Percentiles rank a stretch among this genome's conserved stretches.
Conservation (phyloP, 1,140 invertebrate genomes). For the Drosophila truncata region DNA sequence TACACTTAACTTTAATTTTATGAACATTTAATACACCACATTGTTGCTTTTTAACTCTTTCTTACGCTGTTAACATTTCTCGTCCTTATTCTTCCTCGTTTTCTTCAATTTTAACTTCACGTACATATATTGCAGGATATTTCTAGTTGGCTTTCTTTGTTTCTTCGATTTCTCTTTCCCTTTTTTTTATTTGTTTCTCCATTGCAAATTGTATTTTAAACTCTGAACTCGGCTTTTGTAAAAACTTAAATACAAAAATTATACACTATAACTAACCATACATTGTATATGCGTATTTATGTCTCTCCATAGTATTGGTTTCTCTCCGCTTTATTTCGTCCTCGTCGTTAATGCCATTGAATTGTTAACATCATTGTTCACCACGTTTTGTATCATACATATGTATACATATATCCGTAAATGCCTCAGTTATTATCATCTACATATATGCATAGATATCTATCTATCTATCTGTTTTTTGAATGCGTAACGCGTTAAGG, state of each 20-base stretch:
- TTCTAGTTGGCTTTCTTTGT: constrained; percentile 57
- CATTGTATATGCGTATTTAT: constrained; percentile 57
- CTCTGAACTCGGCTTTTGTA: constrained; percentile 65
- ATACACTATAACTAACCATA: constrained; percentile 77
- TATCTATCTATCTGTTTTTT: constrained; percentile 46
- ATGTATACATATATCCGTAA: constrained; percentile 53
- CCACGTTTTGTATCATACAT: constrained; percentile 66
- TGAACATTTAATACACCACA: constrained; percentile 67
- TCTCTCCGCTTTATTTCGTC: constrained; percentile 50
- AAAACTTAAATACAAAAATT: constrained; percentile 82
- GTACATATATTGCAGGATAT: constrained; percentile 67
- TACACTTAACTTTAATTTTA: constrained; percentile 59
- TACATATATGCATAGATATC: constrained; percentile 44
- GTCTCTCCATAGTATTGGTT: constrained; percentile 61
- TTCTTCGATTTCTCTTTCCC: constrained; percentile 26
- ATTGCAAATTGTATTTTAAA: constrained; percentile 40
- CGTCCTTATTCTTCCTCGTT: not conserved
- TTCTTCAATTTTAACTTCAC: constrained; percentile 40
- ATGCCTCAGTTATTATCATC: constrained; percentile 49
- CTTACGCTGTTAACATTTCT: constrained; percentile 50
- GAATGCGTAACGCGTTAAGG: constrained; percentile 80
- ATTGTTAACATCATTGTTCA: constrained; percentile 84
- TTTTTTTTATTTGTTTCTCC: constrained; percentile 18
- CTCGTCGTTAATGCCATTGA: constrained; percentile 71
- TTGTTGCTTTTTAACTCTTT: constrained; percentile 56